Evolutionary conservation across 2,888 invertebrate species (phyloP).

Genomic region (Disparrhopalites patrizii): DNA sequence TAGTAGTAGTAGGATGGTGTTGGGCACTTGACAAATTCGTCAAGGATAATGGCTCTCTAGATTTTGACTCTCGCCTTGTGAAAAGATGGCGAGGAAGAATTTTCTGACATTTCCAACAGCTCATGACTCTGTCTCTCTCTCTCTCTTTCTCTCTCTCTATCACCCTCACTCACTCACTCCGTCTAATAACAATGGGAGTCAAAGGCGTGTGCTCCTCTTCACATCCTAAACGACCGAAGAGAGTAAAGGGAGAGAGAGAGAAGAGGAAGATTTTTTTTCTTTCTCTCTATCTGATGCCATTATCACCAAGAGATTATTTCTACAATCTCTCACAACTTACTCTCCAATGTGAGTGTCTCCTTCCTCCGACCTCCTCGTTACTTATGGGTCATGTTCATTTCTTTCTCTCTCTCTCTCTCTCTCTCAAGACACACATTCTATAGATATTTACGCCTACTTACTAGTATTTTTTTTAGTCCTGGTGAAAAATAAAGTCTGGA

Average conservation of each 20-base stretch:
- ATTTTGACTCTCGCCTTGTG: slow-evolving; percentile 20
- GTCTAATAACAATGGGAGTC: slow-evolving; percentile 39
- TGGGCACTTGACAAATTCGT: slow-evolving; percentile 45
- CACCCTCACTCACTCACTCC: no score
- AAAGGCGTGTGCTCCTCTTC: slow-evolving; percentile 41
- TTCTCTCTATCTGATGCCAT: slow-evolving; percentile 32
- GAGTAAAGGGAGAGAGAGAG: no score
- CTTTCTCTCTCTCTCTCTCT: not conserved
- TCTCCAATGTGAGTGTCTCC: no score
- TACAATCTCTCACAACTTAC: slow-evolving; percentile 10
- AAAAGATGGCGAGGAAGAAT: slow-evolving; percentile 24
- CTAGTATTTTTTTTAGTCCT: no score
- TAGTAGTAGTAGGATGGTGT: not conserved
- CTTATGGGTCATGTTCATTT: slow-evolving; percentile 15
- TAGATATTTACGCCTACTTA: no score
- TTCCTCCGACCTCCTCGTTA: slow-evolving; percentile 2
- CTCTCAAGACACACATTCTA: no score
- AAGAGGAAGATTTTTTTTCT: no score
- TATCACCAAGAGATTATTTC: slow-evolving; percentile 33
- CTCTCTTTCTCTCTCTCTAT: no score
- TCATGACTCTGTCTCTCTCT: slow-evolving; percentile 33
- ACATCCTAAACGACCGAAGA: slow-evolving; percentile 20
- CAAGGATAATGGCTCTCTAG: slow-evolving; percentile 44
- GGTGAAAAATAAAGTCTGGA: no score
- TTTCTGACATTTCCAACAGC: slow-evolving; percentile 43